These are phyloP conservation scores for Clarias magur DNA, from an alignment of 2,113 vertebrate species.

Conservation along the genomic window DNA sequence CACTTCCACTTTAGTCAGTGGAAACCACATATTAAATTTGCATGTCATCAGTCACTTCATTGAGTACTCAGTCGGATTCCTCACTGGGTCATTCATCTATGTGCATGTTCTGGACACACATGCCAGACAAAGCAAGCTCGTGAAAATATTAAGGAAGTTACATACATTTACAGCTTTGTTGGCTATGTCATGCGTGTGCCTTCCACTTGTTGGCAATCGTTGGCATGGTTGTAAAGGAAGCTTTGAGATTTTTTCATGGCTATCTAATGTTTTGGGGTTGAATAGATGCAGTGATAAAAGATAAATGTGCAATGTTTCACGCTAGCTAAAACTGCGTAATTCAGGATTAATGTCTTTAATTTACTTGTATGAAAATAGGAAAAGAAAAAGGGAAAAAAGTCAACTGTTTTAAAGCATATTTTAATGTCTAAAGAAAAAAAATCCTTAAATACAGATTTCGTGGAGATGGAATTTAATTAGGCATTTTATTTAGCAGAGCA, in stretches of 20 bases:
- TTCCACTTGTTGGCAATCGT: constrained; percentile 50
- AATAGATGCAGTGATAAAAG: constrained; percentile 28
- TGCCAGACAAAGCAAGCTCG: constrained; percentile 74
- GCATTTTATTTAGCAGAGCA: background rate
- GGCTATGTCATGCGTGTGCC: constrained; percentile 62
- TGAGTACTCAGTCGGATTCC: constrained; percentile 72
- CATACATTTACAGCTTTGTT: constrained; percentile 70
- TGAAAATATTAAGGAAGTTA: constrained; percentile 80
- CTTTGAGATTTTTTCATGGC: constrained; percentile 20
- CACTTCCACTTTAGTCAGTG: constrained; percentile 64
- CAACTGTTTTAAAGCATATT: background rate
- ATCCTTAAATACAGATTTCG: background rate
- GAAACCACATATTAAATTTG: constrained; percentile 78
- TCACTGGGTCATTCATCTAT: constrained; percentile 74
- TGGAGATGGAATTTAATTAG: background rate
- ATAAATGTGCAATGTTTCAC: background rate
- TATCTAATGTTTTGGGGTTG: constrained; percentile 16
- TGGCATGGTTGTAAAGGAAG: constrained; percentile 44
- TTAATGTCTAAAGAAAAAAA: background rate
- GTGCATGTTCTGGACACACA: constrained; percentile 76
- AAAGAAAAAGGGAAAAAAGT: too few relatives aligned
- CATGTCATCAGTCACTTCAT: constrained; percentile 73
- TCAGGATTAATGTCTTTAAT: background rate
- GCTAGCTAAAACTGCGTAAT: background rate
- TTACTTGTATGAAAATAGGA: background rate